Base-by-base conservation (phyloP, 2,113 vertebrate genomes). In the Anhinga anhinga region DNA sequence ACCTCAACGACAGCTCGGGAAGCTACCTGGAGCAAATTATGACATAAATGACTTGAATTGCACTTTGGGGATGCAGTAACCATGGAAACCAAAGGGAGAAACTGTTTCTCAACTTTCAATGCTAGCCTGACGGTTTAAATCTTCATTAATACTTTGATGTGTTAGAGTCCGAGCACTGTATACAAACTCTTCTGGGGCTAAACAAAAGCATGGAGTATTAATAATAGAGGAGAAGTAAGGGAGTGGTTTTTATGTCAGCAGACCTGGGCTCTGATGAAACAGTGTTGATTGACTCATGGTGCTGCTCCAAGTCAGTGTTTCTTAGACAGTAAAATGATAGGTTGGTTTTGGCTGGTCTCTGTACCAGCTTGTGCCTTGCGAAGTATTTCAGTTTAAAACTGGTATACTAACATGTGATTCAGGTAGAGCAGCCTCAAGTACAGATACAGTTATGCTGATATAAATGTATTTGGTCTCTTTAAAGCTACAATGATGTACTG, bases 61-160 rank as follows among this genome's bases (percentile, higher is more conserved):
- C 66, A 71, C 88, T 84, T 94, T 66, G 62, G 94, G 77, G 88
- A 95, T 89, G 26, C 14, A 21, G 95, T 97, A 93, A 92, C 94
- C 95, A 93, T 95, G 92, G 98, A 97, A 97, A 97, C 96, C 36
- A 32, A 52, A 85, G 90, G 87, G 67, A 65, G 6, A 90, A 96
- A 85, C 44, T 40, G 13, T 16, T 42, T 61, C 69, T 96, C 87
- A 92, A 80, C 21, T 93, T 81, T 90, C 81, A 73, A 6, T 38
- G 50, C 69, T 26, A 78, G 91, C 86, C 81, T 77, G 74, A 73
- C 13, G 29, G 42, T 73, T 96, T 93, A 38, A 87, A 92, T 47
- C 94, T 96, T 93, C 32, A 71, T 82, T 85, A 86, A 72, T 69
- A 52, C 62, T 67, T 58, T 5, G 86, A 49, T 62, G 66, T 56